Evolutionary conservation across 2,797 vertebrate genomes (phyloP).

Genomic region (Sebastolobus altivelis): DNA sequence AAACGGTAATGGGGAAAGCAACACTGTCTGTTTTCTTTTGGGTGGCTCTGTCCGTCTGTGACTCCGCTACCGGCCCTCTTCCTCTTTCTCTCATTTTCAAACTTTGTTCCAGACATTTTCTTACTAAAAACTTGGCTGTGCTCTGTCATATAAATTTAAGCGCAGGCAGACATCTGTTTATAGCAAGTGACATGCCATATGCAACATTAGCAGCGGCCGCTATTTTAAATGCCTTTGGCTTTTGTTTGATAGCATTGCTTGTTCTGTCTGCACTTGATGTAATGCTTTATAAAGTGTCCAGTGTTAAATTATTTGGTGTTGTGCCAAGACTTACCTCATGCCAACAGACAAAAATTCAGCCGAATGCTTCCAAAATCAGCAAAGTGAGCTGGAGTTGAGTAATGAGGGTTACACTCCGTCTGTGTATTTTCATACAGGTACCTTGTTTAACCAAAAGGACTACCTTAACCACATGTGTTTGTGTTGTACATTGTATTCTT

Average conservation of each 20-base stretch:
- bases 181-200: slow-evolving; percentile 16
- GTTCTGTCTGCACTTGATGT: slow-evolving; percentile 55
- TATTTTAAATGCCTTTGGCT: slow-evolving; percentile 24
- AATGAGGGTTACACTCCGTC: slow-evolving; percentile 11
- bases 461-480: slow-evolving; percentile 37
- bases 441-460: slow-evolving; percentile 39
- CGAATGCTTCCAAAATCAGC: slow-evolving; percentile 38
- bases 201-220: slow-evolving; percentile 13
- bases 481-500: slow-evolving; percentile 1
- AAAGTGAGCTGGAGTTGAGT: slow-evolving; percentile 36
- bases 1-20: slow-evolving; percentile 69
- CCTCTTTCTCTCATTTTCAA: slow-evolving; percentile 8
- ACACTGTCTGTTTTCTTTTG: slow-evolving; percentile 76
- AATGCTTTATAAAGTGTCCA: slow-evolving; percentile 42
- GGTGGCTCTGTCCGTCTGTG: slow-evolving; percentile 75
- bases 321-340: slow-evolving; percentile 61
- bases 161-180: slow-evolving; percentile 28
- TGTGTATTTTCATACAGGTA: slow-evolving; percentile 38
- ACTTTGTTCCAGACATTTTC: slow-evolving; percentile 31
- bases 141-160: slow-evolving; percentile 9
- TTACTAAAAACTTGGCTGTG: neutral
- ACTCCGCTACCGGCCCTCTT: slow-evolving; percentile 46
- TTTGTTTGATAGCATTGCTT: slow-evolving; percentile 21
- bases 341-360: slow-evolving; percentile 23
- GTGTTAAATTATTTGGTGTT: slow-evolving; percentile 52